phyloP scores from a whole-genome alignment of 2,113 vertebrate species.

The Halichoeres trimaculatus region DNA sequence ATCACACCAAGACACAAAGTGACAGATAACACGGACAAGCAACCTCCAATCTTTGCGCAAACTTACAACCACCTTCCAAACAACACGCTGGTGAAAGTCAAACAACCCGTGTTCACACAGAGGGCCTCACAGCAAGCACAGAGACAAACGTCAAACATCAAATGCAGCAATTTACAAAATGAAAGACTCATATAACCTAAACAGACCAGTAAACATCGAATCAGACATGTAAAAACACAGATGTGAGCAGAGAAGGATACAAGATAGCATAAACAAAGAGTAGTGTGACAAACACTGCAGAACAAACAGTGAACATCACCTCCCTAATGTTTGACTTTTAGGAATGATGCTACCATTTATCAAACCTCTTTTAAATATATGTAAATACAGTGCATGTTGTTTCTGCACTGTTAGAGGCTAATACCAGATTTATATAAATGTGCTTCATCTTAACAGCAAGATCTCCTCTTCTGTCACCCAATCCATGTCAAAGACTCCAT shows the following conservation, averaged over 20 bases:
- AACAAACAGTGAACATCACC: not conserved
- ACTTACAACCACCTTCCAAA: slow-evolving; percentile 33
- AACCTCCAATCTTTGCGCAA: slow-evolving; percentile 32
- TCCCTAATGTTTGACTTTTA: slow-evolving; percentile 17
- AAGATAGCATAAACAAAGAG: slow-evolving; percentile 42
- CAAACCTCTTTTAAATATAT: not conserved
- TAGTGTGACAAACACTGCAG: slow-evolving; percentile 35
- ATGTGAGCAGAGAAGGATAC: slow-evolving; percentile 29
- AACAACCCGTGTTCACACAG: slow-evolving; percentile 22
- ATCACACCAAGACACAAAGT: slow-evolving; percentile 68
- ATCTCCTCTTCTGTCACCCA: slow-evolving; percentile 11
- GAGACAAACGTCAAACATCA: slow-evolving; percentile 9
- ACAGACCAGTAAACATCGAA: slow-evolving; percentile 50
- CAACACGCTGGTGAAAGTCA: slow-evolving; percentile 36
- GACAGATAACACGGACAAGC: slow-evolving; percentile 61
- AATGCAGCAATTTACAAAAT: slow-evolving; percentile 40
- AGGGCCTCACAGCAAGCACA: not conserved
- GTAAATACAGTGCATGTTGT: not conserved
- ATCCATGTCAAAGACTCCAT: slow-evolving; percentile 25
- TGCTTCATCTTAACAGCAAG: slow-evolving; percentile 18
- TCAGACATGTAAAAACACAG: slow-evolving; percentile 32
- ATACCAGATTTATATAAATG: not conserved
- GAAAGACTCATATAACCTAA: slow-evolving; percentile 49
- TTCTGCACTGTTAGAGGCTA: not conserved
- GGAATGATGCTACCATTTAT: not conserved